Evolutionary conservation across 2,113 vertebrate genomes (phyloP).

Genomic region (Columba janthina): DNA sequence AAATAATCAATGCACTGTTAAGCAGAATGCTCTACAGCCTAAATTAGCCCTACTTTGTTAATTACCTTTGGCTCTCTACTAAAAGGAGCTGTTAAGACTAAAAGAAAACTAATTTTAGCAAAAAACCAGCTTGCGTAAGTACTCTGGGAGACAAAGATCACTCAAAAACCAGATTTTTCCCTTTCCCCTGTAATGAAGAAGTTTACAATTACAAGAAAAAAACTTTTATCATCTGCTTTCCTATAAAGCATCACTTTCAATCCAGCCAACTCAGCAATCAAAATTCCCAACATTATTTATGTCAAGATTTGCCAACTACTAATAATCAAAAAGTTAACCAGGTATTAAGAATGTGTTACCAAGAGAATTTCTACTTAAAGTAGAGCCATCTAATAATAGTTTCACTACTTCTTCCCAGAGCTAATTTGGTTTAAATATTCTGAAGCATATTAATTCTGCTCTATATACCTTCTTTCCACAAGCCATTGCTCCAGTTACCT

Average conservation of each 20-base stretch:
- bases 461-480: neutral
- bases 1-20: neutral
- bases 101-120: neutral
- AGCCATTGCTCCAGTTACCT: neutral
- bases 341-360: neutral
- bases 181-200: neutral
- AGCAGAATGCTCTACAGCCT: neutral
- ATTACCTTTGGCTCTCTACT: neutral
- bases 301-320: neutral
- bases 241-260: neutral
- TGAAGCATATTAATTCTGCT: neutral
- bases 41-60: neutral
- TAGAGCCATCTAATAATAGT: neutral
- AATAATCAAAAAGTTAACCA: neutral
- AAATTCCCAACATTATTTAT: neutral
- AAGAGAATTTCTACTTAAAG: neutral
- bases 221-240: neutral
- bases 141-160: neutral
- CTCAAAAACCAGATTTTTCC: neutral
- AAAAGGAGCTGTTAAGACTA: neutral
- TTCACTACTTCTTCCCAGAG: neutral
- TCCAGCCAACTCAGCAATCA: neutral
- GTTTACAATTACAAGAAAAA: neutral
- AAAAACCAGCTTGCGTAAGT: neutral
- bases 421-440: neutral